Percentiles rank a stretch among this genome's conserved stretches.
Evolutionary conservation across 1,140 invertebrate species (phyloP).

Genomic region (Muscidifurax raptorellus): DNA sequence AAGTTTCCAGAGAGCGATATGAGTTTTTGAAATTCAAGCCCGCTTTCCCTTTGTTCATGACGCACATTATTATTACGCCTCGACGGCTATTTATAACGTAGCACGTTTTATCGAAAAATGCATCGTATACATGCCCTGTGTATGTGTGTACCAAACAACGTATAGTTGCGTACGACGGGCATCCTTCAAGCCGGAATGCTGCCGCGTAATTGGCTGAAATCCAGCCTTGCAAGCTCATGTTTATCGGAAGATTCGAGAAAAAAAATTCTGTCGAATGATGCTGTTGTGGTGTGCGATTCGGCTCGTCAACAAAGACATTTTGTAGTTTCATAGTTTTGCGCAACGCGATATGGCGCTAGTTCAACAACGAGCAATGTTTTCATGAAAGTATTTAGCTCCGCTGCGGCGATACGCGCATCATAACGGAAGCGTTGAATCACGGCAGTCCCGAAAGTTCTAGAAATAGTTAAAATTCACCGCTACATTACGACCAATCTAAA

Average conservation of each 20-base stretch:
- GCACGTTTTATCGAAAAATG: not conserved
- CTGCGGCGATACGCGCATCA: not conserved
- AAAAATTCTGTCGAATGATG: too few species aligned
- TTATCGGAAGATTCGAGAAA: not conserved
- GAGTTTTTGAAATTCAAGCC: not conserved
- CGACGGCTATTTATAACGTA: not conserved
- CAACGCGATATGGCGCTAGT: not conserved
- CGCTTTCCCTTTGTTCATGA: slow-evolving; percentile 60
- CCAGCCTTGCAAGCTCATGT: not conserved
- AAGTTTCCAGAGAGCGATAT: not conserved
- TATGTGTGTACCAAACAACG: too few species aligned
- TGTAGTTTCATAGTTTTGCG: not conserved
- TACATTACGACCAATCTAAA: not conserved
- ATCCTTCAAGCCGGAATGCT: too few species aligned
- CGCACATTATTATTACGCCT: slow-evolving; percentile 45
- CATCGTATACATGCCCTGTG: not conserved
- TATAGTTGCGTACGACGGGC: too few species aligned
- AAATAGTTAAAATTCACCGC: not conserved
- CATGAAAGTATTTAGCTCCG: not conserved
- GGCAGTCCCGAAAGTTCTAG: not conserved
- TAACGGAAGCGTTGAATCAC: not conserved
- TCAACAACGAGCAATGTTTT: not conserved
- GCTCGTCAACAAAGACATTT: not conserved
- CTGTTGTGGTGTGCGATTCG: not conserved
- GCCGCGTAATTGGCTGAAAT: not conserved